Conservation (phyloP, 2,888 invertebrate species). For the Brassicogethes aeneus region DNA sequence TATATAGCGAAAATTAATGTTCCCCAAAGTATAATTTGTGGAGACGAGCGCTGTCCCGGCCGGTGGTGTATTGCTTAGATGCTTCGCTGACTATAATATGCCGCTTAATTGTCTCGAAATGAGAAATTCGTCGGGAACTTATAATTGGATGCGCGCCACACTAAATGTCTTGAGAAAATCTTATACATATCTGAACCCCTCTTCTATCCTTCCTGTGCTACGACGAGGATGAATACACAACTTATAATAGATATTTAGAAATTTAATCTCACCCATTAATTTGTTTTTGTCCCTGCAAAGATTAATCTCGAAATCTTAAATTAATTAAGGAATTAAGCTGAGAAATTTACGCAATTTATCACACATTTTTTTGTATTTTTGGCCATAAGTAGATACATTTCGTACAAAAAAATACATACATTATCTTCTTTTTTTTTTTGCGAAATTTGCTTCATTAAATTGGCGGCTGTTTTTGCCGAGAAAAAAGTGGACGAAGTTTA, state of each 20-base stretch:
- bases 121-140: constrained; percentile 49
- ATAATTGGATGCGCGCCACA: constrained; percentile 45
- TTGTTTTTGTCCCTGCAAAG: neutral
- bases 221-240: too few relatives aligned
- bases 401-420: too few relatives aligned
- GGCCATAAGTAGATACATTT: too few relatives aligned
- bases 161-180: constrained; percentile 26
- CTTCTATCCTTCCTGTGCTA: neutral
- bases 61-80: constrained; percentile 38
- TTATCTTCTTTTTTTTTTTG: too few relatives aligned
- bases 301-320: too few relatives aligned
- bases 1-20: constrained; percentile 46
- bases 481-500: too few relatives aligned
- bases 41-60: constrained; percentile 36
- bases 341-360: too few relatives aligned
- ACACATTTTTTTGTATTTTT: too few relatives aligned
- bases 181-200: constrained; percentile 16
- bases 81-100: constrained; percentile 45
- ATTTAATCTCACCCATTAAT: constrained; percentile 2
- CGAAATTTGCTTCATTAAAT: too few relatives aligned
- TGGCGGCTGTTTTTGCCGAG: too few relatives aligned
- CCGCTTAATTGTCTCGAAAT: constrained; percentile 49
- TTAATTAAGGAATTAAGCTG: too few relatives aligned
- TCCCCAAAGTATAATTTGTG: constrained; percentile 47
- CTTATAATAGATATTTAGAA: constrained; percentile 3